Evolutionary conservation across 1,140 invertebrate species (phyloP), one percentile per base, ranked within the genome.

Genomic region (Heliconius nattereri): DNA sequence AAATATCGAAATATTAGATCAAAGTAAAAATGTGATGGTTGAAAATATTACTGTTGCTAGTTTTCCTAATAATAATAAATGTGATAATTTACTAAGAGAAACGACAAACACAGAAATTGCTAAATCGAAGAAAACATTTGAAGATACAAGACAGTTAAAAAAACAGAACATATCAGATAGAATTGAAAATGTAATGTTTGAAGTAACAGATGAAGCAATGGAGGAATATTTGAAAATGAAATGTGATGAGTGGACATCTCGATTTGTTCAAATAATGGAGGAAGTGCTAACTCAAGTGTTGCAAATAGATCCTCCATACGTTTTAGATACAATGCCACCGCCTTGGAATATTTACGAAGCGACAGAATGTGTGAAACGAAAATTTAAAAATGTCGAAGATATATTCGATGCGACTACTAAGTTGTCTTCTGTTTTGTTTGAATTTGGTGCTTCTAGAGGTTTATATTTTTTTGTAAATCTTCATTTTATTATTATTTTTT

Each of bases 251-350:
- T 93, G 90, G 90, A 66, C 92, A 8, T 91, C 86, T 23, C 85
- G 89, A 37, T 93, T 91, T 76, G 80, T 87, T n/a, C 91, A 93
- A 85, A 92, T 93, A 84, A 92, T 94, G 91, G 91, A 92, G 84
- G 89, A 94, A 40, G 89, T 84, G 5, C 71, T 93, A 6, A 87
- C 85, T 23, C 85, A 90, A 80, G 78, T 94, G 23, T 85, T 93
- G 66, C 83, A 85, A 37, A 78, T 84, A 74, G 84, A 89, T 23
- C 81, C 88, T 8, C 40, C 78, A 6, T 85, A 82, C 49, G 57
- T 80, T 35, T 75, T 85, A 45, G 77, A 78, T 2, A 80, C 74
- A 45, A 78, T 88, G 78, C 85, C 86, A 8, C 89, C 90, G 0
- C 90, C 90, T 2, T 92, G 88, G 91, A 89, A 85, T 26, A 76